Conservation (phyloP, 2,797 vertebrate species). For the Catostomus latipinnis region DNA sequence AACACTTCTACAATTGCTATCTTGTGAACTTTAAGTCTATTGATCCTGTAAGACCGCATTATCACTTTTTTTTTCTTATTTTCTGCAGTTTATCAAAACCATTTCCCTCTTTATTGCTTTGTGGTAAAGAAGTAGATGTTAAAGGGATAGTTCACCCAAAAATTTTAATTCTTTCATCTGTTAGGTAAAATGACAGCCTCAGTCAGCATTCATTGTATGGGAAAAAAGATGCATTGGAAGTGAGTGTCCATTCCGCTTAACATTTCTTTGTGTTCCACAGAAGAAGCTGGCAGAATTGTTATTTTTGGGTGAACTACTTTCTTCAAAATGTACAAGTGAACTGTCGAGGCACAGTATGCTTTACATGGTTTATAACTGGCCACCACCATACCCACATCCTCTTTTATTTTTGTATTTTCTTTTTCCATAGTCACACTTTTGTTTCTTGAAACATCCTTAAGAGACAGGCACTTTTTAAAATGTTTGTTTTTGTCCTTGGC, state of each 20-base stretch:
- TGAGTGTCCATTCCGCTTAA: no score
- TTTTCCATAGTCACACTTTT: background rate
- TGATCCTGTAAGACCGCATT: background rate
- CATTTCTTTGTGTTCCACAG: no score
- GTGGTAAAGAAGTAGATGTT: conserved; percentile 2
- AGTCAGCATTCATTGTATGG: no score
- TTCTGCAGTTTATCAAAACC: conserved; percentile 4
- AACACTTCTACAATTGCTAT: conserved; percentile 23
- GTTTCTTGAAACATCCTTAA: background rate
- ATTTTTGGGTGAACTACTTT: no score
- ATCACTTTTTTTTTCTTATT: background rate
- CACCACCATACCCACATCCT: background rate
- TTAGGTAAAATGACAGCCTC: no score
- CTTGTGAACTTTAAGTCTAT: conserved; percentile 33
- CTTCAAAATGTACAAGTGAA: conserved; percentile 21
- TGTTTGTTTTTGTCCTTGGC: background rate
- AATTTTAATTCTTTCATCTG: no score
- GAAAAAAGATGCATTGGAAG: no score
- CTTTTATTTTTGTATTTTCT: background rate
- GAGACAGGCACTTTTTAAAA: background rate
- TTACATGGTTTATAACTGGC: conserved; percentile 1
- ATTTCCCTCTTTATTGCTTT: background rate
- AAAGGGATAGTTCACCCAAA: background rate
- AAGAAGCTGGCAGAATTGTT: no score
- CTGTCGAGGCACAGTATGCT: conserved; percentile 8